Conservation (phyloP, 2,888 invertebrate species). For the Mantis religiosa region DNA sequence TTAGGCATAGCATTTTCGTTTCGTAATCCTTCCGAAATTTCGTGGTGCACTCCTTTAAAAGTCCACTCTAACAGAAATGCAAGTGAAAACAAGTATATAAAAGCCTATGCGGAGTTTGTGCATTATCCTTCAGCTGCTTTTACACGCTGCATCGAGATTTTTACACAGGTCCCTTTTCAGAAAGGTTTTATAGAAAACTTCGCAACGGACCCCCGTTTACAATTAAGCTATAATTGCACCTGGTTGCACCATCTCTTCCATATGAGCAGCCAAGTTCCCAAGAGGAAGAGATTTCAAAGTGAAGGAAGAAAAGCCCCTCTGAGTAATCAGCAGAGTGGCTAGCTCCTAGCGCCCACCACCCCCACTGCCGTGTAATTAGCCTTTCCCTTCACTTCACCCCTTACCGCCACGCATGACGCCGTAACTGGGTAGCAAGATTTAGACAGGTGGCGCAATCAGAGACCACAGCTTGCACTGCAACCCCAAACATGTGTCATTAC, state of each 20-base stretch:
- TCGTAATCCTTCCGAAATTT: too few relatives aligned
- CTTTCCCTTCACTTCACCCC: neutral
- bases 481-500: neutral
- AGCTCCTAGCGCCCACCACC: neutral
- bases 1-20: too few relatives aligned
- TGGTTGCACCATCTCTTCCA: neutral
- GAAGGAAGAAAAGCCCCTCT: neutral
- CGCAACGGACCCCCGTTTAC: neutral
- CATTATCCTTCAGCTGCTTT: too few relatives aligned
- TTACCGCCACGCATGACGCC: neutral
- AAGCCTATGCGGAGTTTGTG: too few relatives aligned
- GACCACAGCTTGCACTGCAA: neutral
- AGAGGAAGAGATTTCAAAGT: neutral
- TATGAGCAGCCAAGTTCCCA: neutral
- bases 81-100: too few relatives aligned
- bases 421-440: neutral
- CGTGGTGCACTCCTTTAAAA: too few relatives aligned
- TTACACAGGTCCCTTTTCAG: neutral
- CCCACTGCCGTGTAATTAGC: neutral
- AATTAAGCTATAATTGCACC: neutral
- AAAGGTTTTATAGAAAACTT: neutral
- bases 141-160: neutral
- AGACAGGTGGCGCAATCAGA: neutral
- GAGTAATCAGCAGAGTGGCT: constrained; percentile 1
- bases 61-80: too few relatives aligned